These are phyloP conservation scores for Brachyptera risi DNA, from an alignment of 2,888 invertebrate species.

Conservation along the genomic window DNA sequence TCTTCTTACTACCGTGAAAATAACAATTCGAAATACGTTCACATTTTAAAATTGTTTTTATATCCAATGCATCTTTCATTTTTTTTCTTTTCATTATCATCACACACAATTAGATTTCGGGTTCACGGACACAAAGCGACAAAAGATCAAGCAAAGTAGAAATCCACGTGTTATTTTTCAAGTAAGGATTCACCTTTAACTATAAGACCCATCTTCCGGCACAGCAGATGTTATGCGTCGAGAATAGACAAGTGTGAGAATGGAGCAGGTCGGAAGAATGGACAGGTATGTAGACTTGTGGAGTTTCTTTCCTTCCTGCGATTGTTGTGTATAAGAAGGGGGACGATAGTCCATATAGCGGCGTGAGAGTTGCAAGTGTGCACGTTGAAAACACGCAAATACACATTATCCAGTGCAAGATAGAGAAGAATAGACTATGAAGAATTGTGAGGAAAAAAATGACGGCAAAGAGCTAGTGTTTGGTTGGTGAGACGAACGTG, in stretches of 20 bases:
- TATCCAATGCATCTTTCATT: not conserved
- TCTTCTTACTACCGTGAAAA: not conserved
- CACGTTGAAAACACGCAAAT: not conserved
- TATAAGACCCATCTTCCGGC: too few species aligned
- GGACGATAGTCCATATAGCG: not conserved
- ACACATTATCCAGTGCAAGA: not conserved
- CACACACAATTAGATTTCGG: not conserved
- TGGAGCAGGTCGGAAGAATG: not conserved
- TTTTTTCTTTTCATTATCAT: not conserved
- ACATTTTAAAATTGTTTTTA: not conserved
- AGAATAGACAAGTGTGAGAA: not conserved
- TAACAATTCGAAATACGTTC: too few species aligned
- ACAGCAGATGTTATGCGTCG: too few species aligned
- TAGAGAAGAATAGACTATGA: too few species aligned
- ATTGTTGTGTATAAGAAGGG: not conserved
- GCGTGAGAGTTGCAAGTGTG: not conserved
- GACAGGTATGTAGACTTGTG: not conserved
- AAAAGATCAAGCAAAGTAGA: too few species aligned
- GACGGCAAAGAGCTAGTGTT: too few species aligned
- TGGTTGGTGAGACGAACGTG: too few species aligned
- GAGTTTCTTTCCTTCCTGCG: slow-evolving; percentile 7
- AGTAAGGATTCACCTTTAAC: too few species aligned
- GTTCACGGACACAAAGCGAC: not conserved
- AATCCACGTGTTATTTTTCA: too few species aligned
- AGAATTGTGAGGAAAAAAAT: too few species aligned